Conservation (phyloP, 2,797 vertebrate genomes). For the Lindbergichthys nudifrons region DNA sequence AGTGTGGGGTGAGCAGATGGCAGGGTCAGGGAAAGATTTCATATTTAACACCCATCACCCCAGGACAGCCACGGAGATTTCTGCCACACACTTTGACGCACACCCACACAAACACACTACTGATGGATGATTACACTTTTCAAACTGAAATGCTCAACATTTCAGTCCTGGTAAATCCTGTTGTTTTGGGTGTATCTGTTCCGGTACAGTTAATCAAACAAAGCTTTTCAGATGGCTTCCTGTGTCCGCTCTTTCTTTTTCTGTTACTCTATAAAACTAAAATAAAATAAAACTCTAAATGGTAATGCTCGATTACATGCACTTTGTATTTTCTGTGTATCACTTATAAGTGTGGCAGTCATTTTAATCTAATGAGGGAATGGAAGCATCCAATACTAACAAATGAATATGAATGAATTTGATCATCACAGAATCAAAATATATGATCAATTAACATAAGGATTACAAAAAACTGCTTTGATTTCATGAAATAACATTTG, state of each 20-base stretch:
- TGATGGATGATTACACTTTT: background rate
- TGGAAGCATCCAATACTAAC: background rate
- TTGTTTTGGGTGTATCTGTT: no score
- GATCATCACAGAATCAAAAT: background rate
- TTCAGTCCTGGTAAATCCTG: background rate
- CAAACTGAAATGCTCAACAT: conserved; percentile 7
- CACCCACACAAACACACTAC: conserved; percentile 1
- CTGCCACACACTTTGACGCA: conserved; percentile 4
- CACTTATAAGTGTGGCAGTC: background rate
- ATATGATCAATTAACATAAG: background rate
- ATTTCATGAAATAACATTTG: background rate
- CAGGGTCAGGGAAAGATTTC: conserved; percentile 52
- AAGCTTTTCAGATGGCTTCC: background rate
- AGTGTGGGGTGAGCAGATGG: conserved; percentile 64
- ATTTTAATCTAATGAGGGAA: background rate
- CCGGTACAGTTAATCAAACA: no score
- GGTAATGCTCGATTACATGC: background rate
- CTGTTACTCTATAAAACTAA: conserved; percentile 3
- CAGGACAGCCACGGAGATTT: conserved; percentile 27
- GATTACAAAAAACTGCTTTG: background rate
- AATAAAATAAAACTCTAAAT: background rate
- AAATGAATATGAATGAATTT: background rate
- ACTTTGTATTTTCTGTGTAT: background rate
- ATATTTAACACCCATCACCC: conserved; percentile 50
- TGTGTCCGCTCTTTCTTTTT: background rate